phyloP scores from a whole-genome alignment of 37 sponge, comb jelly and placozoan species.

The Axinella damicornis region DNA sequence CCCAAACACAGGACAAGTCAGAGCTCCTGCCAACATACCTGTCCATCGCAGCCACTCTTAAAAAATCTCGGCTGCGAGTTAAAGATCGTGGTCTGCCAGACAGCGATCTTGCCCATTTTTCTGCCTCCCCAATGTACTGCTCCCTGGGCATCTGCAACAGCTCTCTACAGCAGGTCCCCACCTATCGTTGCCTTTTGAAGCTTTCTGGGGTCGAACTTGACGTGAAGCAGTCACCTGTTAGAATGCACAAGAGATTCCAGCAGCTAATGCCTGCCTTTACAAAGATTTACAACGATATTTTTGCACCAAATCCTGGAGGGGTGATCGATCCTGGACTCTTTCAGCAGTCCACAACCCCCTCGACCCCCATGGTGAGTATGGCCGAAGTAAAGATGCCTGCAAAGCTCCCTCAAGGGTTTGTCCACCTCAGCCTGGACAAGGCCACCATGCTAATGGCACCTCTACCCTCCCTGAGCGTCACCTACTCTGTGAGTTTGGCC shows the following conservation, averaged over 20 bases:
- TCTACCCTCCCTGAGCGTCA: slow-evolving; percentile 67
- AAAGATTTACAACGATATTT: slow-evolving; percentile 68
- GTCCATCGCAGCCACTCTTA: slow-evolving; percentile 51
- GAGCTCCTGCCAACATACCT: slow-evolving; percentile 45
- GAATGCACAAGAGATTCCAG: slow-evolving; percentile 64
- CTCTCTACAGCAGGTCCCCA: slow-evolving; percentile 5
- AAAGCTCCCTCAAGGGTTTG: slow-evolving; percentile 52
- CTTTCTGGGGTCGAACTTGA: slow-evolving; percentile 26
- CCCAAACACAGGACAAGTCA: too few relatives aligned
- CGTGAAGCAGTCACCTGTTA: slow-evolving; percentile 73
- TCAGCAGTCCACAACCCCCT: too few relatives aligned
- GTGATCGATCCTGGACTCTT: not conserved
- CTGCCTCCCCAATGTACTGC: slow-evolving; percentile 11
- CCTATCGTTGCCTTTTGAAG: slow-evolving; percentile 59
- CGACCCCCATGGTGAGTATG: slow-evolving; percentile 9
- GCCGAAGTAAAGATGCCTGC: slow-evolving; percentile 45
- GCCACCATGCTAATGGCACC: slow-evolving; percentile 32
- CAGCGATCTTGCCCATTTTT: slow-evolving; percentile 32
- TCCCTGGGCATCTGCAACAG: slow-evolving; percentile 38
- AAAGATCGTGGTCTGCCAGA: slow-evolving; percentile 34
- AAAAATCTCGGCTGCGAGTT: slow-evolving; percentile 9
- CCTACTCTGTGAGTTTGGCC: slow-evolving; percentile 68
- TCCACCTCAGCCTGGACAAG: slow-evolving; percentile 45
- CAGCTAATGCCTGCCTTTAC: slow-evolving; percentile 66
- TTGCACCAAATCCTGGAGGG: not conserved